Evolutionary conservation across 2,113 vertebrate species (phyloP), one percentile per base, ranked within the genome.

Genomic region (Porphyrio hochstetteri): DNA sequence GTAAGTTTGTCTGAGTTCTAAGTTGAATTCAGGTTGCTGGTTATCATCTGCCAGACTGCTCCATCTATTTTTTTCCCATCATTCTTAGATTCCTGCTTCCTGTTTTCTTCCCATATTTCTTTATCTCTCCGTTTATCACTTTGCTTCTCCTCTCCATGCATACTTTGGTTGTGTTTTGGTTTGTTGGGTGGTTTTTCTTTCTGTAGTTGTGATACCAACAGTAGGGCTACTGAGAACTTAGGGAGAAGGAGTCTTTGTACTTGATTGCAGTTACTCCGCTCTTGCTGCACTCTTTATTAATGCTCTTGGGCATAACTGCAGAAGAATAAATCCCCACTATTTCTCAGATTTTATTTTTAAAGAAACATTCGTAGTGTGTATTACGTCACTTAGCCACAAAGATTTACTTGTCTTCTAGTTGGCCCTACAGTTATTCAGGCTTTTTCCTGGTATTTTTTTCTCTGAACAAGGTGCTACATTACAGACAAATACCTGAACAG

Each of bases 141-240:
- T 78, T 19, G 0, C 6, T 5, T 7, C 5, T 3, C 4, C 7
- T 33, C 15, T 68, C 29, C 10, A 10, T 76, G 42, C 0, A 0
- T 56, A 29, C 24, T 29, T 57, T 87, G 25, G 2, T 14, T 44
- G 42, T 70, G 21, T 53, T 53, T 9, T 60, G 16, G 36, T 72
- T 36, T 65, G 46, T 52, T 72, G 44, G 44, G 44, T 6, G 13
- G 9, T 46, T 86, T 57, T 63, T 40, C 46, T 68, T 68, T 61
- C 28, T 61, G 2, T 61, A 31, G 8, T 80, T 38, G 13, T 36
- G 21, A 31, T 71, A 72, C 10, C 31, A 83, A n/a, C 60, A 57
- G 21, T 52, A 53, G 21, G 17, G 40, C 36, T 74, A 13, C 29
- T 77, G 36, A 80, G 38, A 81, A 48, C 16, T 11, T 18, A 21